Base-by-base conservation (phyloP, 2,113 vertebrate genomes). In the Menidia beryllina region DNA sequence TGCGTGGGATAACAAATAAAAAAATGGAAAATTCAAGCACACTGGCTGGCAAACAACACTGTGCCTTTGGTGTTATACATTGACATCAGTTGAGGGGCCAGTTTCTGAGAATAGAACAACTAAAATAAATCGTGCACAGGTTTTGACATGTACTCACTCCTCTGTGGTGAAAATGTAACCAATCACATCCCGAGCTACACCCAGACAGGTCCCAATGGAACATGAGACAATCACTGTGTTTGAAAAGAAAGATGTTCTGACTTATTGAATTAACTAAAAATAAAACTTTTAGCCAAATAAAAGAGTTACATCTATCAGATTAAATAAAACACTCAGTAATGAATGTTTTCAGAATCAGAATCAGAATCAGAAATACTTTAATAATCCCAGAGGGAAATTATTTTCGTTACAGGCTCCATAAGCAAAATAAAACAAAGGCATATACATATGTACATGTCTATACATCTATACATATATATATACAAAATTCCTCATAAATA, bases 151-250 rank as follows among this genome's bases (percentile, higher is more conserved):
- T 53, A 89, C 94, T 83, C 77, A 97, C 96, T 69, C 90, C 67
- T 96, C 96, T 12, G 72, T 89, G 57, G 95, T 97, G 77, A 97
- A 97, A 73, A 96, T 78, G 71, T 95, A 97, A 52, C 88, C 94
- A 36, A 96, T 90, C 48, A 95, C 79, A 0, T 94, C 62, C 73
- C 92, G 95, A 0, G 93, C 39, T 19, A 81, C 59, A 15, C 80
- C 91, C 19, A 96, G 53, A 26, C 93, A 54, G 0, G 52, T 38
- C 55, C 91, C 83, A 63, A 93, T 83, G 36, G 94, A 54, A 64
- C 95, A 91, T 0, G 94, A 91, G 4, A 90, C 62, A 7, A 88
- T 24, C 23, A 72, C 96, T 98, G 81, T 25, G 86, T 78, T 69
- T 23, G 88, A 83, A 17, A 34, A 47, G 7, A 72, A 65, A 30